Percentiles rank a stretch among this genome's conserved stretches.
Conservation (phyloP, 2,113 vertebrate genomes). For the Verasper variegatus region DNA sequence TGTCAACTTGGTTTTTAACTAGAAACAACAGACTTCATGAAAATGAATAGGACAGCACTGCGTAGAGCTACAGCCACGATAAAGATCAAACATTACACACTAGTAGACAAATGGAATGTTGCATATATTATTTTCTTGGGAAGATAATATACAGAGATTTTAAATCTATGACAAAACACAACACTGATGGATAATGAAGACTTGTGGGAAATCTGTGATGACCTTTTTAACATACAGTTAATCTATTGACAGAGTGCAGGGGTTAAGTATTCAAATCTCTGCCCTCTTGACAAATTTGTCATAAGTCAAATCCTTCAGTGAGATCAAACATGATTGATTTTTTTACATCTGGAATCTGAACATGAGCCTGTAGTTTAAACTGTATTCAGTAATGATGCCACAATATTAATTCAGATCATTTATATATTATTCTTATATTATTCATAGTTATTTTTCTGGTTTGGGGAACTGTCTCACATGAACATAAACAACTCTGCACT, state of each 20-base stretch:
- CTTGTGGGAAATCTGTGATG: too few species aligned
- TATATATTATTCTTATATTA: background rate
- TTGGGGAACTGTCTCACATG: background rate
- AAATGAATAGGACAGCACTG: conserved; percentile 4
- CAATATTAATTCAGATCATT: background rate
- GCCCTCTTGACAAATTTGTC: too few species aligned
- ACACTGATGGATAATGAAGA: too few species aligned
- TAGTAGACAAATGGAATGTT: conserved; percentile 24
- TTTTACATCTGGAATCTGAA: too few species aligned
- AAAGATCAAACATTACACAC: background rate
- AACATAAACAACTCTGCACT: background rate
- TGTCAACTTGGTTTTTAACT: background rate
- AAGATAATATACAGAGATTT: too few species aligned
- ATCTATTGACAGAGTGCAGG: too few species aligned
- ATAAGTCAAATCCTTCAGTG: too few species aligned
- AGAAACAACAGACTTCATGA: background rate
- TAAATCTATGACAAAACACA: too few species aligned
- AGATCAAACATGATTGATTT: too few species aligned
- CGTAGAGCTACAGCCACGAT: conserved; percentile 3
- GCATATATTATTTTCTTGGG: conserved; percentile 9
- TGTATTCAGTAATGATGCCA: background rate
- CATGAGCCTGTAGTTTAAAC: background rate
- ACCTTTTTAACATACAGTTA: too few species aligned
- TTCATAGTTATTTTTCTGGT: background rate
- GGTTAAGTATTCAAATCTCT: too few species aligned